Percentiles rank a stretch among this genome's conserved stretches.
Conservation (phyloP, 2,113 vertebrate species). For the Carassius auratus region DNA sequence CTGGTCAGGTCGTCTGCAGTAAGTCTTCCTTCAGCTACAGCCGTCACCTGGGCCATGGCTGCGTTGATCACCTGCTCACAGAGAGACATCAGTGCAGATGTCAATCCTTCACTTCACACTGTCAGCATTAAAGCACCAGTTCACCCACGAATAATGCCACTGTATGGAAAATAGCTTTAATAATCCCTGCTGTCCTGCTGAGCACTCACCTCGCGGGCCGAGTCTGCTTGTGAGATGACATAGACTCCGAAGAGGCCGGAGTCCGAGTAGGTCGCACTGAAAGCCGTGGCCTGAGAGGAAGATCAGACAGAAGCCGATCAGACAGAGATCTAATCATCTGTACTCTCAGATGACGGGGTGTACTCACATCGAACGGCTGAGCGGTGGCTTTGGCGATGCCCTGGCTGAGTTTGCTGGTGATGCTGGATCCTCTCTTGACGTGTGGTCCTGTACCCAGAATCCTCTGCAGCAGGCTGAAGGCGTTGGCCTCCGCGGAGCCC, state of each 20-base stretch:
- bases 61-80: slow-evolving; percentile 85
- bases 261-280: slow-evolving; percentile 88
- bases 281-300: slow-evolving; percentile 82
- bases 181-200: background rate
- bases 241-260: slow-evolving; percentile 94
- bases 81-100: background rate
- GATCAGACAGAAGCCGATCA: background rate
- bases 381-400: slow-evolving; percentile 80
- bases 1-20: slow-evolving; percentile 75
- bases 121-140: background rate
- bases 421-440: slow-evolving; percentile 83
- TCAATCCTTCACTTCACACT: background rate
- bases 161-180: background rate
- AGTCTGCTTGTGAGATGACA: slow-evolving; percentile 81
- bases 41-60: slow-evolving; percentile 81
- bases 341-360: no score
- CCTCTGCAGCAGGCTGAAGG: slow-evolving; percentile 86
- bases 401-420: slow-evolving; percentile 82
- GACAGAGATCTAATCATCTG: background rate
- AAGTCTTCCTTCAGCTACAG: slow-evolving; percentile 82
- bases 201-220: slow-evolving; percentile 81
- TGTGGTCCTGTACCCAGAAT: slow-evolving; percentile 86
- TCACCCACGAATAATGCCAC: background rate
- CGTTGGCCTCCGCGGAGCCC: slow-evolving; percentile 80
- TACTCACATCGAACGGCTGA: slow-evolving; percentile 89